phyloP scores from a whole-genome alignment of 1,140 invertebrate species.

The Drosophila navojoa region DNA sequence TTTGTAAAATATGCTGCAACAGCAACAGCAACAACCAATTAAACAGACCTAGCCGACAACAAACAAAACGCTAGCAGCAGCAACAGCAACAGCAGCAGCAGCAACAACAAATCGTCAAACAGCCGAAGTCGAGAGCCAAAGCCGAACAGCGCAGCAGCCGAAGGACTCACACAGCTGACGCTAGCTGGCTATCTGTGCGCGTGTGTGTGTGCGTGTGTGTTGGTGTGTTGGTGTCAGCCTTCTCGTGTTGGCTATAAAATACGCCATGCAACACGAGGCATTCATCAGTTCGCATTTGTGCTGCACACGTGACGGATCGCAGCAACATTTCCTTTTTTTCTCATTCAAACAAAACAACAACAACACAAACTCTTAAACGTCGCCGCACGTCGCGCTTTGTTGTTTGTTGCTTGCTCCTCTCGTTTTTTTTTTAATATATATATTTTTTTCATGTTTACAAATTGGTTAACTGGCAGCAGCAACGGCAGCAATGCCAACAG shows the following conservation, averaged over 20 bases:
- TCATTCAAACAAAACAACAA: neutral
- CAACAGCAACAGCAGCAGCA: too few species aligned
- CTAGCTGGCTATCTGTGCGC: conserved; percentile 7
- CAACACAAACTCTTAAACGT: neutral
- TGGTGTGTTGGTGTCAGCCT: conserved; percentile 8
- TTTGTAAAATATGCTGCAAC: conserved; percentile 13
- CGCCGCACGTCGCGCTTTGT: neutral
- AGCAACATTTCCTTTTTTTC: neutral
- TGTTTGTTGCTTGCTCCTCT: conserved; percentile 1
- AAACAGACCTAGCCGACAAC: conserved; percentile 37
- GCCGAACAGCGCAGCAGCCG: conserved; percentile 25
- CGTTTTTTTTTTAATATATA: conserved; percentile 19
- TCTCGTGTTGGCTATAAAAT: conserved; percentile 58
- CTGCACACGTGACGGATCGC: conserved; percentile 63
- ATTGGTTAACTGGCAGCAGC: conserved; percentile 79
- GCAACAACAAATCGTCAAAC: conserved; percentile 5
- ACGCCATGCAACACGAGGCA: conserved; percentile 53
- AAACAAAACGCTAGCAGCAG: conserved; percentile 9
- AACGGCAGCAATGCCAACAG: conserved; percentile 34
- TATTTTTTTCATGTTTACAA: conserved; percentile 76
- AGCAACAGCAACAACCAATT: conserved; percentile 27
- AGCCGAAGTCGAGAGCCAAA: conserved; percentile 20
- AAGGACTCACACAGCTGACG: conserved; percentile 43
- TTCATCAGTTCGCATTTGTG: conserved; percentile 74
- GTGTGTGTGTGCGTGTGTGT: conserved; percentile 6